phyloP scores from a whole-genome alignment of 2,113 vertebrate genomes.

The Gnathonemus longibarbis region DNA sequence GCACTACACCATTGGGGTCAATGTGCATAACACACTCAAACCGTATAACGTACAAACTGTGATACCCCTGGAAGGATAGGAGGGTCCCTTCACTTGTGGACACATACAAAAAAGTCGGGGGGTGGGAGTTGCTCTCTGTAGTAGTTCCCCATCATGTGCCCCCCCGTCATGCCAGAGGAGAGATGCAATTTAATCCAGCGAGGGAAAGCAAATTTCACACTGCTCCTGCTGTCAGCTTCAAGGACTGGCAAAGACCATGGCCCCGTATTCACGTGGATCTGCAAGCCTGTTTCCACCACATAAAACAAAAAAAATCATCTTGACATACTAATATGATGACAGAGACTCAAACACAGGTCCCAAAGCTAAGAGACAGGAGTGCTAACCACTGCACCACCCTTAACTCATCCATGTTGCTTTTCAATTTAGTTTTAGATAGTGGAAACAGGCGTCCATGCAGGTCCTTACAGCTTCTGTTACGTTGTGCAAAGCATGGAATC shows the following conservation, averaged over 20 bases:
- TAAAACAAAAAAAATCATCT: not conserved
- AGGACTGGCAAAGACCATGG: constrained; percentile 20
- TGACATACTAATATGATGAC: not conserved
- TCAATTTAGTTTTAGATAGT: not conserved
- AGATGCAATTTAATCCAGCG: constrained; percentile 55
- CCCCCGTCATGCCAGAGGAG: constrained; percentile 26
- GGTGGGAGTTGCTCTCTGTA: not conserved
- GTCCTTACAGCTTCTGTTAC: not conserved
- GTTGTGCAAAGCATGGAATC: not conserved
- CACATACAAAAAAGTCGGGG: not conserved
- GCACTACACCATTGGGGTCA: not conserved
- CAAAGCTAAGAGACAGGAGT: not conserved
- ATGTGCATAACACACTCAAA: not conserved
- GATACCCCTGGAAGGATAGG: not conserved
- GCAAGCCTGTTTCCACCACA: not conserved
- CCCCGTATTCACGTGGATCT: not conserved
- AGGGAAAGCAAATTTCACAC: constrained; percentile 47
- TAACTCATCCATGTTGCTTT: not conserved
- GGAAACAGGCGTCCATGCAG: not conserved
- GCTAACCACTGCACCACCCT: not conserved
- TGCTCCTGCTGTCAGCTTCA: constrained; percentile 28
- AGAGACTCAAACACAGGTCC: not conserved
- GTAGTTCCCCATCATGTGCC: not conserved
- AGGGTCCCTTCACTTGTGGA: not conserved
- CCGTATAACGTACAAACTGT: no score